Conservation (phyloP, 23 tunicate genomes). For the Pegea sp. region DNA sequence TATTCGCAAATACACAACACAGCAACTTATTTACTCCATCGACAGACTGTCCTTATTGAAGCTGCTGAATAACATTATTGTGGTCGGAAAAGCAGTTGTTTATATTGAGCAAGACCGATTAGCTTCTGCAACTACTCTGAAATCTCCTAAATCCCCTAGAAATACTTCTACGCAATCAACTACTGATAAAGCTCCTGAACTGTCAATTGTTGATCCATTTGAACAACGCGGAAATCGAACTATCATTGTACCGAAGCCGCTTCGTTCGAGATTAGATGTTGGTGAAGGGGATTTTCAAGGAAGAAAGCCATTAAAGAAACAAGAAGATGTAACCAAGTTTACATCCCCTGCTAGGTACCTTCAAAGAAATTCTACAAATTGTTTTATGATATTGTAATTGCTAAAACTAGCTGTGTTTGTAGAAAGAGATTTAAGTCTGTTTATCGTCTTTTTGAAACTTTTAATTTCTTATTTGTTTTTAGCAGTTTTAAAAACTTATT, state of each 20-base stretch:
- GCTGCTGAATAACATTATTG: slow-evolving; percentile 54
- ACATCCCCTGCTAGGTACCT: slow-evolving; percentile 16
- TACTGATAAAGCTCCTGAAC: slow-evolving; percentile 1
- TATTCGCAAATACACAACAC: neutral
- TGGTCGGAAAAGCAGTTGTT: slow-evolving; percentile 44
- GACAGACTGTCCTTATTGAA: slow-evolving; percentile 40
- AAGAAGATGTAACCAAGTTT: neutral
- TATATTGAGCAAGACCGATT: slow-evolving; percentile 52
- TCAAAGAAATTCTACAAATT: too few species aligned
- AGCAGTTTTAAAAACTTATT: too few species aligned
- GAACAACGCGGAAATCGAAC: slow-evolving; percentile 81
- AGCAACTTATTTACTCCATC: neutral
- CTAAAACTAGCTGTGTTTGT: too few species aligned
- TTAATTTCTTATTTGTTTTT: too few species aligned
- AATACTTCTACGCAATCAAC: too few species aligned
- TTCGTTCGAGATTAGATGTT: too few species aligned
- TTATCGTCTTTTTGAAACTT: too few species aligned
- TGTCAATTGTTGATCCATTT: slow-evolving; percentile 76
- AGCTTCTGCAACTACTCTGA: slow-evolving; percentile 3
- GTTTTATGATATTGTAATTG: too few species aligned
- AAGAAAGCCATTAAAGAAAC: too few species aligned
- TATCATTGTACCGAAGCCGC: slow-evolving; percentile 20
- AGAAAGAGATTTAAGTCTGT: too few species aligned
- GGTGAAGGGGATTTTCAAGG: too few species aligned
- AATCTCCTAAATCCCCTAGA: neutral